Evolutionary conservation across 2,797 vertebrate genomes (phyloP).

Genomic region (Halcyon chelicuti): DNA sequence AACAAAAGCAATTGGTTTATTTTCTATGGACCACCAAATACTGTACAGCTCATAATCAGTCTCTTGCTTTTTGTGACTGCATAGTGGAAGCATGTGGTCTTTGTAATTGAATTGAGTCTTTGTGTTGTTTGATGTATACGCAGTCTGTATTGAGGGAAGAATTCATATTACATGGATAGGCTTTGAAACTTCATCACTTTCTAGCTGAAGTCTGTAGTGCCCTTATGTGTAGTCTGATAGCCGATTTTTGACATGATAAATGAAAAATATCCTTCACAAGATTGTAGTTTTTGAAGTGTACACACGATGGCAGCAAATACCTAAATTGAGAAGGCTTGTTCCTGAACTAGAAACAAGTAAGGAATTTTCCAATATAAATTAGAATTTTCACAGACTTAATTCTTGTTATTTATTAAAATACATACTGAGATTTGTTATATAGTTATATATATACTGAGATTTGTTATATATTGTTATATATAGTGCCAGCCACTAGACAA

Average conservation of each 20-base stretch:
- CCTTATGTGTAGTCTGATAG: neutral
- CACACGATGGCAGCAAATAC: slow-evolving; percentile 78
- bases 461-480: too few relatives aligned
- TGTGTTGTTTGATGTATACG: neutral
- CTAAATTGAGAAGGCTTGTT: neutral
- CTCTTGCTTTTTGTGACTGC: neutral
- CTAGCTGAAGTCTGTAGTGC: neutral
- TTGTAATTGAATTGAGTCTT: neutral
- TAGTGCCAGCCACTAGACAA: neutral
- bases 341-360: neutral
- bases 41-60: neutral
- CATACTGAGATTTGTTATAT: neutral
- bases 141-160: neutral
- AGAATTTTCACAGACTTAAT: neutral
- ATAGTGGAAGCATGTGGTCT: neutral
- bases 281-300: slow-evolving; percentile 55
- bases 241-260: neutral
- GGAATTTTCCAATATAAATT: neutral
- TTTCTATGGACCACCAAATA: neutral
- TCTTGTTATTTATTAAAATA: neutral
- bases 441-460: neutral
- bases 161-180: neutral
- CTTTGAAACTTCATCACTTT: neutral
- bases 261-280: neutral
- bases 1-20: neutral